Evolutionary conservation across 2,888 invertebrate species (phyloP).

Genomic region (Dolichomitus sp.): DNA sequence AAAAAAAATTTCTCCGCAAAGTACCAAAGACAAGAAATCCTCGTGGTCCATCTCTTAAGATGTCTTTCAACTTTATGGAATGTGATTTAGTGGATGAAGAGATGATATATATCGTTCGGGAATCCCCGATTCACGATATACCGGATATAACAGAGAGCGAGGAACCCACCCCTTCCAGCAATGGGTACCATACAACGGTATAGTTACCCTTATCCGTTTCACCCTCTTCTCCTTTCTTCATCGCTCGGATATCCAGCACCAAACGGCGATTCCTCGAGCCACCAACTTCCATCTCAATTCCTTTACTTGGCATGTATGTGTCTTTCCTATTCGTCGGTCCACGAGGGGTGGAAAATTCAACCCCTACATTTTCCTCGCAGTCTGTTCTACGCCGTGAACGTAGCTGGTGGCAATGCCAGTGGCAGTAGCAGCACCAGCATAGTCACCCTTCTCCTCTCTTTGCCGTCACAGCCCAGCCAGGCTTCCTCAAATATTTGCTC

Average conservation of each 20-base stretch:
- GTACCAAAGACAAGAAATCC: not conserved
- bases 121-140: slow-evolving; percentile 34
- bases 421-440: slow-evolving; percentile 1
- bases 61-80: slow-evolving; percentile 5
- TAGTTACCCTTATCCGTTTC: slow-evolving; percentile 46
- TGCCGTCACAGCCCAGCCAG: slow-evolving; percentile 58
- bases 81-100: slow-evolving; percentile 15
- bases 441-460: slow-evolving; percentile 30
- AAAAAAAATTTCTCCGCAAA: not conserved
- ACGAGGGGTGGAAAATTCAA: slow-evolving; percentile 59
- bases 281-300: slow-evolving; percentile 61
- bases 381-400: slow-evolving; percentile 32
- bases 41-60: not conserved
- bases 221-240: slow-evolving; percentile 42
- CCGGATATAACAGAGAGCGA: slow-evolving; percentile 17
- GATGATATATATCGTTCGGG: slow-evolving; percentile 3
- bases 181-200: slow-evolving; percentile 1
- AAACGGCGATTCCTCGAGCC: slow-evolving; percentile 56
- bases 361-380: slow-evolving; percentile 40
- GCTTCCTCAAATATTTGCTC: slow-evolving; percentile 81
- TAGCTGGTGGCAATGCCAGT: slow-evolving; percentile 40
- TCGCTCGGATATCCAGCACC: slow-evolving; percentile 7
- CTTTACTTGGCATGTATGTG: slow-evolving; percentile 40
- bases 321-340: slow-evolving; percentile 28
- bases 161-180: slow-evolving; percentile 7